These are phyloP conservation scores for Romanogobio albipinnatus DNA, from an alignment of 2,113 vertebrate genomes.

Conservation along the genomic window DNA sequence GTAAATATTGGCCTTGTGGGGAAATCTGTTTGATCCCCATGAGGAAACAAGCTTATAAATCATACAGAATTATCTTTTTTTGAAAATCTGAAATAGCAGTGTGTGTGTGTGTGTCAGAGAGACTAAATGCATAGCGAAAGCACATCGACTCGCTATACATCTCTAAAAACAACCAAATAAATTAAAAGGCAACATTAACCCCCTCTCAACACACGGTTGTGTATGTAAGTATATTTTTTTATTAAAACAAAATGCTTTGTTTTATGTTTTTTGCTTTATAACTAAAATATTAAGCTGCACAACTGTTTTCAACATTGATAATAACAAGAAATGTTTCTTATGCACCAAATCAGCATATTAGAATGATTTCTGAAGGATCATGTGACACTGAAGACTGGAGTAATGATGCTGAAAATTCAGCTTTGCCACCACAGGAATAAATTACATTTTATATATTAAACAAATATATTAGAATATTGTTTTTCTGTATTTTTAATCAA, in stretches of 20 bases:
- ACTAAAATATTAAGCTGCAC: neutral
- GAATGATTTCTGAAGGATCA: neutral
- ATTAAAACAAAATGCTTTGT: neutral
- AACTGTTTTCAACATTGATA: neutral
- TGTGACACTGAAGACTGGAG: neutral
- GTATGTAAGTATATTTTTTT: neutral
- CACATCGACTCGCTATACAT: neutral
- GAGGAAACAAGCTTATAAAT: no score
- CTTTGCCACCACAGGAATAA: neutral
- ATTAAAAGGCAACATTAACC: constrained; percentile 3
- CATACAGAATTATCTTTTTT: no score
- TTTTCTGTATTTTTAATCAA: neutral
- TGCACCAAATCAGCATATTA: neutral
- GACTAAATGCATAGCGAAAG: neutral
- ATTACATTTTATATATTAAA: neutral
- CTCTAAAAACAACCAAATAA: neutral
- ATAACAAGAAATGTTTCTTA: neutral
- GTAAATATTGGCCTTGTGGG: no score
- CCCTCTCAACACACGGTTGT: neutral
- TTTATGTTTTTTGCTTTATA: no score
- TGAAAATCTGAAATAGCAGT: neutral
- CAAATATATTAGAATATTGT: neutral
- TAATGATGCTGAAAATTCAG: neutral
- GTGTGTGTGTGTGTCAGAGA: neutral
- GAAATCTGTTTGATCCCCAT: neutral